Conservation (phyloP, 2,113 vertebrate species). For the Psammodynastes pulverulentus region DNA sequence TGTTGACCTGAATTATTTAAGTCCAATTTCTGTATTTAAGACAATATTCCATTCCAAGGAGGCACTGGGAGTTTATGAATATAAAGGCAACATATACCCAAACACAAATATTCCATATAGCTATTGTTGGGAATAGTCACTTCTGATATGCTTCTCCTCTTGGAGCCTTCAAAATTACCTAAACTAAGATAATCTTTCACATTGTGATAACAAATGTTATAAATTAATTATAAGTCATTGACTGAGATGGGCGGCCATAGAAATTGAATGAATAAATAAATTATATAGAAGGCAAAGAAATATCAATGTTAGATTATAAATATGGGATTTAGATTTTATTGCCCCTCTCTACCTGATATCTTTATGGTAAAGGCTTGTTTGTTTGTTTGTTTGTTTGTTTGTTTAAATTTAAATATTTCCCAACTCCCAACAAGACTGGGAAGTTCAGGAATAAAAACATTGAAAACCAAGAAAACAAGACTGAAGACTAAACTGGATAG, state of each 20-base stretch:
- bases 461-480: neutral
- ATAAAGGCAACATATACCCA: neutral
- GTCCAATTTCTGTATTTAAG: neutral
- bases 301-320: neutral
- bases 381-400: neutral
- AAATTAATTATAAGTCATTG: neutral
- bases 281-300: neutral
- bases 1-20: neutral
- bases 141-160: neutral
- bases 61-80: neutral
- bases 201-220: neutral
- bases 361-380: neutral
- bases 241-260: too few species aligned
- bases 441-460: neutral
- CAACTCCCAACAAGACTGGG: neutral
- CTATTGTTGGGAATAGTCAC: neutral
- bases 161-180: neutral
- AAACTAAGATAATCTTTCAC: neutral
- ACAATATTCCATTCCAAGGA: neutral
- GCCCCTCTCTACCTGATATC: too few species aligned
- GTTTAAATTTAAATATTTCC: neutral
- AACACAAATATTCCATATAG: neutral
- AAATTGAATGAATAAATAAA: too few species aligned
- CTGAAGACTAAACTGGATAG: neutral
- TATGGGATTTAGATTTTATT: neutral